Evolutionary conservation across 2,113 vertebrate species (phyloP).

Genomic region (Saimiri boliviensis): DNA sequence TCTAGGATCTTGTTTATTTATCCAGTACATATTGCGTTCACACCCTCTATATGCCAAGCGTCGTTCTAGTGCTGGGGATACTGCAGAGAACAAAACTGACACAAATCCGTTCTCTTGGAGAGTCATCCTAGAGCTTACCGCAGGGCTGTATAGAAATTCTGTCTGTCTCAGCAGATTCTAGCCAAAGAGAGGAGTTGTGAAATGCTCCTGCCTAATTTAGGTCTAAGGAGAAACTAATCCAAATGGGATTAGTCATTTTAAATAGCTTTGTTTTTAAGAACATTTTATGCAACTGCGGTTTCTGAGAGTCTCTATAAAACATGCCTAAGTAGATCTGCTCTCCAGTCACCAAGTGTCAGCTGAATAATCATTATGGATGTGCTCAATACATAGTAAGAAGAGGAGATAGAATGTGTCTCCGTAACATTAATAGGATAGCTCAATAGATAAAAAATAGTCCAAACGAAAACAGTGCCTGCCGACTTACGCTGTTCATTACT

Average conservation of each 20-base stretch:
- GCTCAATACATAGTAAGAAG: not conserved
- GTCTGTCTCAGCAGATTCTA: not conserved
- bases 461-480: not conserved
- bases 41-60: not conserved
- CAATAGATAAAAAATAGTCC: not conserved
- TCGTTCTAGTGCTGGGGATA: not conserved
- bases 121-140: not conserved
- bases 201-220: conserved; percentile 7
- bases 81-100: not conserved
- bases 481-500: not conserved
- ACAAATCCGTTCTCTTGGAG: not conserved
- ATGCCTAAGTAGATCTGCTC: not conserved
- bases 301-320: conserved; percentile 7
- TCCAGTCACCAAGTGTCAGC: not conserved
- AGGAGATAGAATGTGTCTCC: not conserved
- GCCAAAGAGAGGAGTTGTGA: not conserved
- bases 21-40: accelerated
- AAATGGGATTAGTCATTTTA: conserved; percentile 29
- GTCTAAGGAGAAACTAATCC: conserved; percentile 21
- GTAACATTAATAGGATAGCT: not conserved
- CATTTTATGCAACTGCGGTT: not conserved
- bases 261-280: conserved; percentile 35
- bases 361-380: not conserved
- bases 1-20: not conserved
- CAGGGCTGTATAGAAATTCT: not conserved